These are phyloP conservation scores for Dipodomys spectabilis DNA, from an alignment of 2,113 vertebrate genomes.

Conservation along the genomic window DNA sequence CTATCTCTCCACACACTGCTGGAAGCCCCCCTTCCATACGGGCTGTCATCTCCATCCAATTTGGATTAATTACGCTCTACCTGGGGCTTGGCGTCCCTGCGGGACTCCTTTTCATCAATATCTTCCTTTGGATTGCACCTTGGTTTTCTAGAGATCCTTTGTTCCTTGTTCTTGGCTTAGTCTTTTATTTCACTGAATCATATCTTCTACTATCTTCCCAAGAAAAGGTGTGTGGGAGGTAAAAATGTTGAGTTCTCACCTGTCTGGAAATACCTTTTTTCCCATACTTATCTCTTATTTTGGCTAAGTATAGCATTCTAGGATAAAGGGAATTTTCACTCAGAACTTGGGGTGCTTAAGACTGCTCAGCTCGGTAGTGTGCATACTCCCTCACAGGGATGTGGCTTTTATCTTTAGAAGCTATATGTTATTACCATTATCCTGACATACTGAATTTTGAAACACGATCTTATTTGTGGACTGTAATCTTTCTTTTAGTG, in stretches of 20 bases:
- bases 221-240: constrained; percentile 73
- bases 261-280: constrained; percentile 65
- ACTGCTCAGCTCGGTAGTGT: neutral
- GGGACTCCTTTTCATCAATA: neutral
- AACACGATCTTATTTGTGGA: neutral
- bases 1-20: neutral
- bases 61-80: neutral
- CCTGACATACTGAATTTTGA: neutral
- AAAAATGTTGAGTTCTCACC: constrained; percentile 57
- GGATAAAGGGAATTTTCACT: constrained; percentile 58
- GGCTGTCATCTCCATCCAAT: neutral
- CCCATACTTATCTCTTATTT: constrained; percentile 60
- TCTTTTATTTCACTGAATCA: constrained; percentile 73
- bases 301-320: constrained; percentile 59
- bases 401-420: neutral
- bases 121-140: neutral
- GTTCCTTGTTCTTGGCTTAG: constrained; percentile 57
- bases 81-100: neutral
- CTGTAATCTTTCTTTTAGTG: neutral
- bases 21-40: neutral
- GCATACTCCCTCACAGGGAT: neutral
- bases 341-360: constrained; percentile 33
- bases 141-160: constrained; percentile 23
- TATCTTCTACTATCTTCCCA: constrained; percentile 72
- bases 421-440: neutral